These are phyloP conservation scores for Girardia tigrina DNA, from an alignment of 2,888 invertebrate species.

Conservation along the genomic window DNA sequence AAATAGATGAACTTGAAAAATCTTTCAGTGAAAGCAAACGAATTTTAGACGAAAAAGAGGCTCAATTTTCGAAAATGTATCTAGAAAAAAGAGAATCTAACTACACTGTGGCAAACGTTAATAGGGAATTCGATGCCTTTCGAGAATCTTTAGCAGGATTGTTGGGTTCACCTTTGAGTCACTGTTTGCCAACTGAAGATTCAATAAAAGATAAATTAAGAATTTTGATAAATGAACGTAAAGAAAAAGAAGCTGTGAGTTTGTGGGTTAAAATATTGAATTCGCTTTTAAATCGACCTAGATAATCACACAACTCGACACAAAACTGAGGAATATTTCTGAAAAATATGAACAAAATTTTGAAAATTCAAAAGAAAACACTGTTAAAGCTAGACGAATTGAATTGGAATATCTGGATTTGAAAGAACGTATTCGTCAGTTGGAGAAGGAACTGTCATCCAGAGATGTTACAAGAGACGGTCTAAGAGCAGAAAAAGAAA, in stretches of 20 bases:
- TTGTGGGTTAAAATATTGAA: no score
- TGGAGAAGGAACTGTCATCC: conserved; percentile 65
- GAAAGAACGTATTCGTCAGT: conserved; percentile 63
- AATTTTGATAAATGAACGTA: conserved; percentile 39
- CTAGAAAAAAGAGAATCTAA: background rate
- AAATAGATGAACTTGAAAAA: background rate
- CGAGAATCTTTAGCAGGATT: conserved; percentile 43
- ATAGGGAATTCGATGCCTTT: conserved; percentile 39
- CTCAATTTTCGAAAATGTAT: background rate
- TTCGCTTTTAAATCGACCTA: background rate
- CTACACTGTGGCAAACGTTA: background rate
- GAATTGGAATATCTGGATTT: conserved; percentile 65
- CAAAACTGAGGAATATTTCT: conserved; percentile 59
- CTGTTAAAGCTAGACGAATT: conserved; percentile 56
- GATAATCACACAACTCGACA: conserved; percentile 58
- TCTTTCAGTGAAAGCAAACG: background rate
- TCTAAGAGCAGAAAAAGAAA: conserved; percentile 63
- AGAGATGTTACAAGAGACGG: conserved; percentile 62
- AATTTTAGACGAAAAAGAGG: conserved; percentile 4
- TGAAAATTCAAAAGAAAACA: conserved; percentile 24
- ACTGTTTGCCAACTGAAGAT: conserved; percentile 43
- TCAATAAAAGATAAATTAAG: conserved; percentile 42
- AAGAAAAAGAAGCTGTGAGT: conserved; percentile 43
- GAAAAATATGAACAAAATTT: conserved; percentile 53
- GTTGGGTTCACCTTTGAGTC: conserved; percentile 40